These are phyloP conservation scores for Collichthys lucidus DNA, from an alignment of 2,113 vertebrate species.

Conservation along the genomic window DNA sequence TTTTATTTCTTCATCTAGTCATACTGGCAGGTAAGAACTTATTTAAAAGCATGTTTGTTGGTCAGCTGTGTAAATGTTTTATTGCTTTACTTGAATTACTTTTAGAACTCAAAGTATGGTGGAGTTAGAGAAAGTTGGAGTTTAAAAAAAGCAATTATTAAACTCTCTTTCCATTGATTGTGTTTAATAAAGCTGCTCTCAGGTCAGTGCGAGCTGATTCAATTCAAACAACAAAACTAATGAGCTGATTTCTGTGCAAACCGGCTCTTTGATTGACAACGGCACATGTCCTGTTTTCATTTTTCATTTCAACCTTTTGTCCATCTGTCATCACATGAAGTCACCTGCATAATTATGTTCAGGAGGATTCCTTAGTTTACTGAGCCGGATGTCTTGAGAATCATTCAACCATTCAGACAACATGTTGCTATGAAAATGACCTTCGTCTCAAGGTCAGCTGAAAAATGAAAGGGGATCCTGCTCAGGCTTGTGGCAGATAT, in stretches of 20 bases:
- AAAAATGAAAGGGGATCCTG: conserved; percentile 68
- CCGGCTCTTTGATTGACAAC: conserved; percentile 76
- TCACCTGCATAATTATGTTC: conserved; percentile 37
- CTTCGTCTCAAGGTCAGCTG: conserved; percentile 70
- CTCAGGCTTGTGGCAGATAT: conserved; percentile 57
- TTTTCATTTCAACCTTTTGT: conserved; percentile 32
- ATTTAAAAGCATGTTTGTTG: not conserved
- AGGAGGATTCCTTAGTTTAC: conserved; percentile 16
- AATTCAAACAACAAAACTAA: conserved; percentile 37
- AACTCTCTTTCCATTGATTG: not conserved
- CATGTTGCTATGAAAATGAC: conserved; percentile 44
- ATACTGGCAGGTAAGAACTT: conserved; percentile 73
- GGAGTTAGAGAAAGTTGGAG: not conserved
- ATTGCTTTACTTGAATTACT: not conserved
- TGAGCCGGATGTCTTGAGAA: conserved; percentile 16
- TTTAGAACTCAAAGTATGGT: not conserved
- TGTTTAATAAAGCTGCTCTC: conserved; percentile 1
- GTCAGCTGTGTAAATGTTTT: not conserved
- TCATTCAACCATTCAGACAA: conserved; percentile 44
- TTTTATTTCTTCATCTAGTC: conserved; percentile 54
- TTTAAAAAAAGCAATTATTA: not conserved
- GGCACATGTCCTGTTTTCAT: conserved; percentile 46
- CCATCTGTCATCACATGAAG: conserved; percentile 44
- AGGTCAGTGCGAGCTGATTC: conserved; percentile 8
- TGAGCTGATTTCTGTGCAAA: conserved; percentile 27